Evolutionary conservation across 2,888 invertebrate genomes (phyloP).

Genomic region (Cosmia pyralina): DNA sequence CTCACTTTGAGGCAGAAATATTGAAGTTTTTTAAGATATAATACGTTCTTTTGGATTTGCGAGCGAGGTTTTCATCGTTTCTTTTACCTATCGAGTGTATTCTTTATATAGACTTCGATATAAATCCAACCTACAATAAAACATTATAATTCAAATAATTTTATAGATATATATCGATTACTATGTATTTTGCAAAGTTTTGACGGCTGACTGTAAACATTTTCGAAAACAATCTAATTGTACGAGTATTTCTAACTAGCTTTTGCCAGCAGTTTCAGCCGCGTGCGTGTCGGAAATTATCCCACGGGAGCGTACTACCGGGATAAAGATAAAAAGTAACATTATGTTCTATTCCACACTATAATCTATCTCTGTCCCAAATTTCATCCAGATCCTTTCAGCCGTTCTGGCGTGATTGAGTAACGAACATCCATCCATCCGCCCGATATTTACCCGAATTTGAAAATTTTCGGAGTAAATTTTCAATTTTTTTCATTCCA

Average conservation of each 20-base stretch:
- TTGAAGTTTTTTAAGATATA: slow-evolving; percentile 56
- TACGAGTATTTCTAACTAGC: not conserved
- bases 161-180: not conserved
- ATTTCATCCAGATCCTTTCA: too few relatives aligned
- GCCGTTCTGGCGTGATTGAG: too few relatives aligned
- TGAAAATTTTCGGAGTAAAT: too few relatives aligned
- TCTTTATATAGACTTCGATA: slow-evolving; percentile 17
- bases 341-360: too few relatives aligned
- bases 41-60: slow-evolving; percentile 44
- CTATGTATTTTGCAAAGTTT: not conserved
- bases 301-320: too few relatives aligned
- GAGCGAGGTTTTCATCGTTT: slow-evolving; percentile 44
- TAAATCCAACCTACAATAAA: slow-evolving; percentile 15
- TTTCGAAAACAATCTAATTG: not conserved
- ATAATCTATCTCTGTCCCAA: too few relatives aligned
- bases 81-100: slow-evolving; percentile 49
- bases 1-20: slow-evolving; percentile 61
- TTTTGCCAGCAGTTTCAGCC: too few relatives aligned
- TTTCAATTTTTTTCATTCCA: too few relatives aligned
- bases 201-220: not conserved
- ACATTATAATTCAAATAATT: slow-evolving; percentile 9
- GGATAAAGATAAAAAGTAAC: too few relatives aligned
- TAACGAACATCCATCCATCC: too few relatives aligned
- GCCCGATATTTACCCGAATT: too few relatives aligned
- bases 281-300: too few relatives aligned